Evolutionary conservation across 2,888 invertebrate genomes (phyloP).

Genomic region (Leucania comma): DNA sequence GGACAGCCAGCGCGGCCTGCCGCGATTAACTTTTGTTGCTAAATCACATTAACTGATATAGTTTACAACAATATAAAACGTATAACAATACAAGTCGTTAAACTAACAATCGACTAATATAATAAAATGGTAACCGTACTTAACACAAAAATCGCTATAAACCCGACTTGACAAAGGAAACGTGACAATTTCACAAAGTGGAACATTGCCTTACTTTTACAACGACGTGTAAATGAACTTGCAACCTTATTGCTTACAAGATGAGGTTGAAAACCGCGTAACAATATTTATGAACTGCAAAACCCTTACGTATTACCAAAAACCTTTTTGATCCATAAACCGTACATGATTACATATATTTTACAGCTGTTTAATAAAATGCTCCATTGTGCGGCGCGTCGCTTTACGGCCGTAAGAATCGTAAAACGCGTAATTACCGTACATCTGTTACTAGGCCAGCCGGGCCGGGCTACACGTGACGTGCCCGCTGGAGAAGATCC

Average conservation of each 20-base stretch:
- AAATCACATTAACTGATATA: conserved; percentile 37
- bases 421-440: conserved; percentile 63
- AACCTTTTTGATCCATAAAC: conserved; percentile 66
- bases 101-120: conserved; percentile 60
- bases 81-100: conserved; percentile 44
- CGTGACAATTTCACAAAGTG: conserved; percentile 60
- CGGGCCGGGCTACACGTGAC: neutral
- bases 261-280: conserved; percentile 19
- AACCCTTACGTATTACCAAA: conserved; percentile 50
- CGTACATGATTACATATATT: conserved; percentile 68
- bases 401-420: conserved; percentile 61
- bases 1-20: no score
- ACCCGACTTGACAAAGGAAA: conserved; percentile 58
- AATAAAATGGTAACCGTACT: conserved; percentile 50
- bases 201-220: conserved; percentile 21
- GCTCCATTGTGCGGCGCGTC: conserved; percentile 66
- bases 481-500: conserved; percentile 2
- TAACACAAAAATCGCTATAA: conserved; percentile 53
- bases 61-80: conserved; percentile 35
- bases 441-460: conserved; percentile 66
- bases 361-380: conserved; percentile 75
- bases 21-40: conserved; percentile 19
- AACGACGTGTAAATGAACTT: neutral
- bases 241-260: rapidly evolving
- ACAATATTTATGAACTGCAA: conserved; percentile 6